These are phyloP conservation scores for Rhagophthalmus giganteus DNA, from an alignment of 2,888 invertebrate species.

Conservation along the genomic window DNA sequence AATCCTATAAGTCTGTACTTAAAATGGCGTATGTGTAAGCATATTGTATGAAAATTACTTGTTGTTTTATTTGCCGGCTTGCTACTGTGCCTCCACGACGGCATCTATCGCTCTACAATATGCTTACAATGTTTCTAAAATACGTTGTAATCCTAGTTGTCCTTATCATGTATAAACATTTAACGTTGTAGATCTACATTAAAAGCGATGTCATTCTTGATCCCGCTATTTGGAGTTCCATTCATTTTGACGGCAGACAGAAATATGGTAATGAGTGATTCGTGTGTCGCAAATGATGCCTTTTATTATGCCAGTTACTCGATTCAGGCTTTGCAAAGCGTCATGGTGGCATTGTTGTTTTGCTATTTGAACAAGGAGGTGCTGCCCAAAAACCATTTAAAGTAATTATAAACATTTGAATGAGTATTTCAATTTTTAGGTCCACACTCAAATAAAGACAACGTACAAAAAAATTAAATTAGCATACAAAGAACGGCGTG, in stretches of 20 bases:
- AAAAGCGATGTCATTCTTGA: slow-evolving; percentile 67
- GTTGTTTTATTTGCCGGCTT: too few species aligned
- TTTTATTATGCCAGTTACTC: slow-evolving; percentile 65
- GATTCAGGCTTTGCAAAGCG: slow-evolving; percentile 64
- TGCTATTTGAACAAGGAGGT: slow-evolving; percentile 69
- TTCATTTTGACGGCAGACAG: slow-evolving; percentile 65
- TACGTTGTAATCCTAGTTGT: not conserved
- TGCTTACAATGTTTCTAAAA: not conserved
- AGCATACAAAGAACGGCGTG: slow-evolving; percentile 36
- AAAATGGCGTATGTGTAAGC: slow-evolving; percentile 17
- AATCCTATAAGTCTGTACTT: slow-evolving; percentile 15
- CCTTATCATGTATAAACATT: not conserved
- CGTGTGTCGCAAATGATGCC: slow-evolving; percentile 59
- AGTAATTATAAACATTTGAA: not conserved
- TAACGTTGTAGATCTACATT: slow-evolving; percentile 60
- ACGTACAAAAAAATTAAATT: slow-evolving; percentile 39
- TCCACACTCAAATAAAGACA: slow-evolving; percentile 41
- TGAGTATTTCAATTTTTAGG: slow-evolving; percentile 35
- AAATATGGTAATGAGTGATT: slow-evolving; percentile 56
- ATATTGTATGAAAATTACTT: slow-evolving; percentile 8
- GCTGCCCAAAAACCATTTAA: slow-evolving; percentile 14
- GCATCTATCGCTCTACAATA: too few species aligned
- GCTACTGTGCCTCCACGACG: too few species aligned
- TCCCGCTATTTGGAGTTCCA: slow-evolving; percentile 72
- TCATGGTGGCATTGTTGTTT: slow-evolving; percentile 65